A percentile compares a stretch with the other conserved stretches of the same genome.
Conservation (phyloP, 2,888 invertebrate genomes). For the Germaria angustata region DNA sequence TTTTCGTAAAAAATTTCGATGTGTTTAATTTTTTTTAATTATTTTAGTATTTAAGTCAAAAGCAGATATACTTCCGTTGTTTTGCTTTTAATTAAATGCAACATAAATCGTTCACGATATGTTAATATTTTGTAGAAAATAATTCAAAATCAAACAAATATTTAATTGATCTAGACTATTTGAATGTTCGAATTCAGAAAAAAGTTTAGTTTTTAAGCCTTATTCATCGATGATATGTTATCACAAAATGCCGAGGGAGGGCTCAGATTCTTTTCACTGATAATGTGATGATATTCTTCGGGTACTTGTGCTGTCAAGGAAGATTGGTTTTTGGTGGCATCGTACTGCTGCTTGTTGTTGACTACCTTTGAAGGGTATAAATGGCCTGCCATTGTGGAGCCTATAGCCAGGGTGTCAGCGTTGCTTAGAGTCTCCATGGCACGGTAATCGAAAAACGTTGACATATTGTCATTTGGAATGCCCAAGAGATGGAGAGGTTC, state of each 20-base stretch:
- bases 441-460: conserved; percentile 74
- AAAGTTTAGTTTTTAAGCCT: conserved; percentile 55
- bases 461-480: conserved; percentile 71
- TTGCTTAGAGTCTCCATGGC: conserved; percentile 77
- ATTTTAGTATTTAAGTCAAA: background rate
- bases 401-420: conserved; percentile 76
- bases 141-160: background rate
- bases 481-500: conserved; percentile 75
- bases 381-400: conserved; percentile 73
- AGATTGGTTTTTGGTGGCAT: conserved; percentile 13
- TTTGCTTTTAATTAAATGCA: conserved; percentile 21
- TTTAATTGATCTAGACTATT: background rate
- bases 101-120: conserved; percentile 20
- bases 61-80: conserved; percentile 25
- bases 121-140: conserved; percentile 5
- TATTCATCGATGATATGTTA: conserved; percentile 67
- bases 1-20: conserved; percentile 19
- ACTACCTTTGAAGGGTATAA: conserved; percentile 68
- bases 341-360: conserved; percentile 50
- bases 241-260: conserved; percentile 81
- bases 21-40: conserved; percentile 1
- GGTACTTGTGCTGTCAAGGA: conserved; percentile 44
- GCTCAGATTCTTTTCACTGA: conserved; percentile 75
- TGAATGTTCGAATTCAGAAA: background rate
- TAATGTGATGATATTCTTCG: conserved; percentile 73